Evolutionary conservation across 2,113 vertebrate species (phyloP).

Genomic region (Silurus asotus): DNA sequence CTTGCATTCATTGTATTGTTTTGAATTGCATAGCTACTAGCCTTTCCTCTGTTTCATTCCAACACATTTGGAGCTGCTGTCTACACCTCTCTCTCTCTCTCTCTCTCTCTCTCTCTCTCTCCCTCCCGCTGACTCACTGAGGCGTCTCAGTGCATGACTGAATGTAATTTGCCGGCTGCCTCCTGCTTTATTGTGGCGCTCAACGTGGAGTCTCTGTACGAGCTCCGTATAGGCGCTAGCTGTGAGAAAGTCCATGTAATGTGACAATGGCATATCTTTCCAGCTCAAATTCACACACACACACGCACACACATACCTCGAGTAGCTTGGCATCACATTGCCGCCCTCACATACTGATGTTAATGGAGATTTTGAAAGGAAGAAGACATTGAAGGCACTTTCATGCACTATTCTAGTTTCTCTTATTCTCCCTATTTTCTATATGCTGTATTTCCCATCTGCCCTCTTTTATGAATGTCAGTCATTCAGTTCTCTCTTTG

Average conservation of each 20-base stretch:
- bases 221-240: slow-evolving; percentile 1
- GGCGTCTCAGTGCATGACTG: slow-evolving; percentile 3
- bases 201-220: slow-evolving; percentile 12
- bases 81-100: neutral
- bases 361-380: neutral
- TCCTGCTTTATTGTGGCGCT: slow-evolving; percentile 13
- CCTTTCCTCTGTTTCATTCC: neutral
- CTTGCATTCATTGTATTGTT: neutral
- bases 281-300: neutral
- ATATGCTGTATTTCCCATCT: neutral
- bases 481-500: neutral
- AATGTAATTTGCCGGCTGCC: slow-evolving; percentile 22
- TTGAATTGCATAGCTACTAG: neutral
- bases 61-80: neutral
- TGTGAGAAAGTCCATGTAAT: slow-evolving; percentile 17
- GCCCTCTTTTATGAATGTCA: neutral
- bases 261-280: slow-evolving; percentile 18
- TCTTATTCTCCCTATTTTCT: neutral
- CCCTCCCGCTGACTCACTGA: neutral
- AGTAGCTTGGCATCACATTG: neutral
- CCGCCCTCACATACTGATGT: neutral
- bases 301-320: slow-evolving; percentile 1
- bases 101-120: neutral
- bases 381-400: neutral
- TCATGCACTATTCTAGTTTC: neutral